Percentiles rank a stretch among this genome's conserved stretches.
Conservation (phyloP, 1,140 invertebrate species). For the Trachymyrmex cornetzi region DNA sequence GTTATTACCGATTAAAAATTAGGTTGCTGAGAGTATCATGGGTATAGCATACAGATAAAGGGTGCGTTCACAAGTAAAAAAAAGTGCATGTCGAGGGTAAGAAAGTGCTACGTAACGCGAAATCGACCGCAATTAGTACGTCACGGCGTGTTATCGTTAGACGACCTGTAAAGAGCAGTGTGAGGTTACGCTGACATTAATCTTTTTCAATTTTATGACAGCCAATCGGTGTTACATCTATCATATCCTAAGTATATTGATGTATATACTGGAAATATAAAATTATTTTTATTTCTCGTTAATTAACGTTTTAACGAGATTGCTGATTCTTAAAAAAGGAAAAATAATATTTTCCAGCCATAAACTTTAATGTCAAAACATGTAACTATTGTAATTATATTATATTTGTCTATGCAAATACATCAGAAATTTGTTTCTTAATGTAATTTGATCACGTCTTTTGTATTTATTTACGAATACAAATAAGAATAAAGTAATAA, state of each 20-base stretch:
- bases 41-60: neutral
- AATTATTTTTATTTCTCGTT: neutral
- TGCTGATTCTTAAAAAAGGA: neutral
- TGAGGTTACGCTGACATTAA: conserved; percentile 16
- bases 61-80: conserved; percentile 26
- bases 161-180: conserved; percentile 55
- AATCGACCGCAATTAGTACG: neutral
- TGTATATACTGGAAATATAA: neutral
- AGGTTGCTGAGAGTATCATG: neutral
- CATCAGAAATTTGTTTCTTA: neutral
- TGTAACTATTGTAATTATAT: neutral
- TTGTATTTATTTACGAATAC: neutral
- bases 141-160: conserved; percentile 65
- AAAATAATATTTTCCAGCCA: neutral
- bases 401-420: conserved; percentile 3
- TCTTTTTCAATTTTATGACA: conserved; percentile 18
- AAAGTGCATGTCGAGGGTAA: conserved; percentile 33
- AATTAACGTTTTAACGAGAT: neutral
- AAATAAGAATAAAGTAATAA: neutral
- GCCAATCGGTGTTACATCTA: conserved; percentile 23
- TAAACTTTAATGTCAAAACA: conserved; percentile 12
- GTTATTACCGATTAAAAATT: conserved; percentile 16
- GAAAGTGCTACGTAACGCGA: conserved; percentile 52
- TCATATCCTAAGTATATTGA: conserved; percentile 6
- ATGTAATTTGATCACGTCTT: neutral